phyloP scores from a whole-genome alignment of 1,140 invertebrate species.

The Apis mellifera region DNA sequence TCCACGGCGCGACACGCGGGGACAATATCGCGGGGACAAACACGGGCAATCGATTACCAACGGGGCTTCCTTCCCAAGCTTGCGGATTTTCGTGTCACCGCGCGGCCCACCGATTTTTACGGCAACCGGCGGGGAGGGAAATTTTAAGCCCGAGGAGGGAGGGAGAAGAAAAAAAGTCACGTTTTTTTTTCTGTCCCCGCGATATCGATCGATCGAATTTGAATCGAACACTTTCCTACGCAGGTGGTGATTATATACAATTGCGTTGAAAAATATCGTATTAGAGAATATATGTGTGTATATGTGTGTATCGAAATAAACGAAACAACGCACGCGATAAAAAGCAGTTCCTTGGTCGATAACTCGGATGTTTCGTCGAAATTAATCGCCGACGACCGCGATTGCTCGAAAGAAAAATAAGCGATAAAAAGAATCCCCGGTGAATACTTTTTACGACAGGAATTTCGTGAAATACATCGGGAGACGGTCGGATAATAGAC shows the following conservation, averaged over 20 bases:
- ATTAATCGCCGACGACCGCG: background rate
- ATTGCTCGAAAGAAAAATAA: background rate
- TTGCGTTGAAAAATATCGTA: background rate
- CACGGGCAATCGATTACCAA: conserved; percentile 12
- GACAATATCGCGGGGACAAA: background rate
- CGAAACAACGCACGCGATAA: too few species aligned
- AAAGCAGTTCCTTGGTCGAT: background rate
- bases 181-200: conserved; percentile 1
- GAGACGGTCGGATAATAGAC: background rate
- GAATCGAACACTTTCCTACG: background rate
- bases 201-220: conserved; percentile 44
- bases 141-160: background rate
- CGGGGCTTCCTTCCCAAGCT: background rate
- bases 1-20: background rate
- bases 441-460: background rate
- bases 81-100: conserved; percentile 3
- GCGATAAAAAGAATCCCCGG: background rate
- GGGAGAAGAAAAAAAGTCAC: conserved; percentile 8
- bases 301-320: background rate
- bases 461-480: background rate
- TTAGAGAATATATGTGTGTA: background rate
- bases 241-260: background rate
- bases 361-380: background rate
- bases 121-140: background rate
- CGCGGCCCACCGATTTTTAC: background rate